Percentiles rank a stretch among this genome's conserved stretches.
These are phyloP conservation scores for Himalopsyche tibetana DNA, from an alignment of 2,888 invertebrate species.

Conservation along the genomic window DNA sequence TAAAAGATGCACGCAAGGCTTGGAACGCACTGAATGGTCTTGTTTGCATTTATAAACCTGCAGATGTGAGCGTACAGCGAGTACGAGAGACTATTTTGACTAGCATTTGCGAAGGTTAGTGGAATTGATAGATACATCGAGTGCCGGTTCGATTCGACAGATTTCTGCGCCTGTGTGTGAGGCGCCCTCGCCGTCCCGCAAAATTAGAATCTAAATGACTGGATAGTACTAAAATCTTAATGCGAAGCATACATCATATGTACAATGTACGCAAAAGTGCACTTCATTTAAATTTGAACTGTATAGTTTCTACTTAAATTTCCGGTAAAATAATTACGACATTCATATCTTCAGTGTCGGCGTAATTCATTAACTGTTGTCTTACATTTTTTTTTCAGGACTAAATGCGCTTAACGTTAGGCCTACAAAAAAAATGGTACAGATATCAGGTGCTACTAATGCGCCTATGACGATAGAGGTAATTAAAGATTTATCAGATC, in stretches of 20 bases:
- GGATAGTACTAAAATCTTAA: no score
- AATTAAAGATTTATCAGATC: conserved; percentile 83
- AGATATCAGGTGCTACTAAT: conserved; percentile 81
- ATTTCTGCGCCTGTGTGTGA: no score
- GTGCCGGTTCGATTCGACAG: no score
- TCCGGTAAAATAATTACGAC: no score
- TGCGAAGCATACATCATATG: no score
- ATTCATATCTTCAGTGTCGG: no score
- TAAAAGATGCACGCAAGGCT: conserved; percentile 76
- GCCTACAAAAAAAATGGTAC: conserved; percentile 77
- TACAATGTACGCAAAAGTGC: no score
- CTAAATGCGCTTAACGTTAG: conserved; percentile 83
- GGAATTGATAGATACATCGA: conserved; percentile 33
- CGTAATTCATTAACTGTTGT: background rate
- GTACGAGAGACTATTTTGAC: conserved; percentile 78
- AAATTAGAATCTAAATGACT: no score
- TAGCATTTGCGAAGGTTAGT: conserved; percentile 83
- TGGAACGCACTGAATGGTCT: conserved; percentile 85
- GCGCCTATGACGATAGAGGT: conserved; percentile 77
- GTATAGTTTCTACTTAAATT: no score
- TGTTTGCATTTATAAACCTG: conserved; percentile 87
- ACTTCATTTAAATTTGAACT: no score
- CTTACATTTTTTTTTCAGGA: conserved; percentile 74
- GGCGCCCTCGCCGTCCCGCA: no score
- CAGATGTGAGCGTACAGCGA: conserved; percentile 76